A percentile compares a stretch with the other conserved stretches of the same genome.
These are phyloP conservation scores for Dreissena polymorpha DNA, from an alignment of 1,140 invertebrate species.

Conservation along the genomic window DNA sequence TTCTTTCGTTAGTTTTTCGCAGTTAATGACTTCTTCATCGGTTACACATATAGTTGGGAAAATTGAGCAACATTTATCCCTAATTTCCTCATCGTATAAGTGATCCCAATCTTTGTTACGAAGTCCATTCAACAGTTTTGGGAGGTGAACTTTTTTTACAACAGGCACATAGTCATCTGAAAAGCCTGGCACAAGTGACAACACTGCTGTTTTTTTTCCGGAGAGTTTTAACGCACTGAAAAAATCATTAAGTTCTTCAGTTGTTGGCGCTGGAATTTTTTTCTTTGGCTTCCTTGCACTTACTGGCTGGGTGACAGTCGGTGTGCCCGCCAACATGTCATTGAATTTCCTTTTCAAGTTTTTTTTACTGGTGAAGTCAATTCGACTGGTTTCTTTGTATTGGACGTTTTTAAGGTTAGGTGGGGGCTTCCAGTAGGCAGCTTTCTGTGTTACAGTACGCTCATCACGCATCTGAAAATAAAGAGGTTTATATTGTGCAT, in stretches of 20 bases:
- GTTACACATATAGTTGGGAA: no score
- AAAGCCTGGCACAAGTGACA: conserved; percentile 21
- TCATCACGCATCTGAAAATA: background rate
- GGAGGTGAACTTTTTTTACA: background rate
- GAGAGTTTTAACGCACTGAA: background rate
- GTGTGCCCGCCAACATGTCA: background rate
- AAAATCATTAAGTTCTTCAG: background rate
- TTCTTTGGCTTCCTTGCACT: no score
- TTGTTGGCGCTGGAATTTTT: background rate
- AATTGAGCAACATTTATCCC: no score
- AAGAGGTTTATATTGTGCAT: no score
- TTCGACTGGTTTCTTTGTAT: conserved; percentile 34
- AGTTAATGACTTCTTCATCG: no score
- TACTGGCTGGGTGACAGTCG: background rate
- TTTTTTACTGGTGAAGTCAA: conserved; percentile 50
- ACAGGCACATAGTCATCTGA: background rate
- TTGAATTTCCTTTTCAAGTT: conserved; percentile 16
- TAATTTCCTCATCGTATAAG: no score
- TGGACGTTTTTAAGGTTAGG: conserved; percentile 29
- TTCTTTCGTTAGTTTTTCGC: no score
- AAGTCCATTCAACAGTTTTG: background rate
- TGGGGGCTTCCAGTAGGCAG: conserved; percentile 60
- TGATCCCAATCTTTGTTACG: background rate
- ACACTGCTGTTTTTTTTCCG: background rate
- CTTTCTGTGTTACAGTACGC: conserved; percentile 58